Evolutionary conservation across 53 echinoderm and acorn worm genomes (phyloP).

Genomic region (Holothuria leucospilota): DNA sequence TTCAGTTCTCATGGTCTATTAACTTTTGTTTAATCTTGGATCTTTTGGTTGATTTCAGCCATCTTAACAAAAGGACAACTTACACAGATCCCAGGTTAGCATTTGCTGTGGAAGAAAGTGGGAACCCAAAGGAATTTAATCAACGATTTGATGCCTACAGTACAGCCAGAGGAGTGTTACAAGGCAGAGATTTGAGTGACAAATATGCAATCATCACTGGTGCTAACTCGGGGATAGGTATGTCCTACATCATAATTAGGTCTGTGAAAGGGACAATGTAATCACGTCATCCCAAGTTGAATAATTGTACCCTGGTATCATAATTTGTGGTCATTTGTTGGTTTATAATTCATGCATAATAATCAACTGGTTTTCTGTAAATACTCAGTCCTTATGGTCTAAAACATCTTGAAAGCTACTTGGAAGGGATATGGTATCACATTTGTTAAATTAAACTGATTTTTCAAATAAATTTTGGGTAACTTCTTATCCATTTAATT

Average conservation of each 20-base stretch:
- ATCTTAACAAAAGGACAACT: constrained; percentile 91
- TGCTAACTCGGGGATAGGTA: constrained; percentile 93
- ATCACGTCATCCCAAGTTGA: too few relatives aligned
- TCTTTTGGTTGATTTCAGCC: constrained; percentile 61
- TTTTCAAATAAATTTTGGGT: too few relatives aligned
- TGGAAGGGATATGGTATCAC: too few relatives aligned
- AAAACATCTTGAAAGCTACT: too few relatives aligned
- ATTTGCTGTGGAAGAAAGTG: constrained; percentile 85
- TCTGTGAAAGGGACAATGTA: background rate
- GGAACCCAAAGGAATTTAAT: constrained; percentile 64
- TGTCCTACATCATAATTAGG: constrained; percentile 14
- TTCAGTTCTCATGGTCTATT: too few relatives aligned
- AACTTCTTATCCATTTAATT: too few relatives aligned
- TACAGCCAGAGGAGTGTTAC: constrained; percentile 75
- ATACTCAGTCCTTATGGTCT: too few relatives aligned
- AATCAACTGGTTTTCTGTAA: too few relatives aligned
- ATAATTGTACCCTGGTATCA: too few relatives aligned
- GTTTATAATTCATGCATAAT: too few relatives aligned
- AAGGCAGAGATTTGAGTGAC: constrained; percentile 84
- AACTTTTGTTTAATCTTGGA: background rate
- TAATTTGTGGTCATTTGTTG: too few relatives aligned
- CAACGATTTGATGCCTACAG: constrained; percentile 93
- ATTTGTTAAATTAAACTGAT: too few relatives aligned
- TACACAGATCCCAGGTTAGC: constrained; percentile 95
- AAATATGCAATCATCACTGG: constrained; percentile 95